These are phyloP conservation scores for Chrysolina americana DNA, from an alignment of 2,888 invertebrate genomes.

Conservation along the genomic window DNA sequence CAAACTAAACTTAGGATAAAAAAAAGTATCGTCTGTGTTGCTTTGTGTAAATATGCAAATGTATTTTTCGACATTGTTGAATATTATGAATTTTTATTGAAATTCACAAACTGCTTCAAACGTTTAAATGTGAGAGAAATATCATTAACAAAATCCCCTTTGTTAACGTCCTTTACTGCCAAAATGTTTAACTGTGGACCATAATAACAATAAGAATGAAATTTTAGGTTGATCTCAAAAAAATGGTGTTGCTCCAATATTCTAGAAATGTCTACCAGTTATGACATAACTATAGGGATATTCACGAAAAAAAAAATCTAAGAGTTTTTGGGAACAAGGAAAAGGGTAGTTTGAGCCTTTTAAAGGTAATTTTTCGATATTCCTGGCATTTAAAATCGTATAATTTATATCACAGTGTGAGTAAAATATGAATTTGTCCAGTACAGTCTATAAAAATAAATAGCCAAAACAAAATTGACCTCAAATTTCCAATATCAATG, in stretches of 20 bases:
- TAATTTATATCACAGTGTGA: too few species aligned
- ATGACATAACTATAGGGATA: not conserved
- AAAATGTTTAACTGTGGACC: slow-evolving; percentile 55
- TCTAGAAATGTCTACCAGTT: not conserved
- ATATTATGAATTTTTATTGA: slow-evolving; percentile 53
- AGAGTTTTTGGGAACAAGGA: not conserved
- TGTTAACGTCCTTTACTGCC: slow-evolving; percentile 48
- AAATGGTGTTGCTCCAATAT: slow-evolving; percentile 9
- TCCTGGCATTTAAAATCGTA: too few species aligned
- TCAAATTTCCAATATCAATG: too few species aligned
- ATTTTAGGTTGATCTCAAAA: not conserved
- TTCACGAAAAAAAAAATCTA: not conserved
- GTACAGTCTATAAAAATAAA: too few species aligned
- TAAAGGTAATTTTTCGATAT: too few species aligned
- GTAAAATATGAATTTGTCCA: not conserved
- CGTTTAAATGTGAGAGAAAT: slow-evolving; percentile 41
- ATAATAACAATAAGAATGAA: slow-evolving; percentile 48
- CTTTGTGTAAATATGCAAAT: slow-evolving; percentile 54
- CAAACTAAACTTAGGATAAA: slow-evolving; percentile 55
- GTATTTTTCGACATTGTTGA: slow-evolving; percentile 56
- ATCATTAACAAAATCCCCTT: slow-evolving; percentile 43
- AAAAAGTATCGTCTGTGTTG: slow-evolving; percentile 43
- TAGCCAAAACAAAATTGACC: too few species aligned
- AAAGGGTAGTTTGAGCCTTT: not conserved
- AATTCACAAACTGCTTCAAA: slow-evolving; percentile 47